phyloP scores from a whole-genome alignment of 2,888 invertebrate genomes.

The Auanema sp. region DNA sequence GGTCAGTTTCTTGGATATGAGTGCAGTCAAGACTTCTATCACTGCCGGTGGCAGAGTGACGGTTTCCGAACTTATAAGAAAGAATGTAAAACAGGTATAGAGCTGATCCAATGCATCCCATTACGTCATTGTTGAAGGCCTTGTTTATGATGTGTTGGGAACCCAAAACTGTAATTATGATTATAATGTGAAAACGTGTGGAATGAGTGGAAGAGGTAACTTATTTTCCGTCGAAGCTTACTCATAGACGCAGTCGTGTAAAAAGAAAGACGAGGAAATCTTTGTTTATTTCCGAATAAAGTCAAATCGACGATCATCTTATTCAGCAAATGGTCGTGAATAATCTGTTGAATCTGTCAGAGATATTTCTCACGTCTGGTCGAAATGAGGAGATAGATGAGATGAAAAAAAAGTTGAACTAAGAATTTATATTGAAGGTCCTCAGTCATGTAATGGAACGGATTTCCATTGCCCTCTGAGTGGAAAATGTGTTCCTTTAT shows the following conservation, averaged over 20 bases:
- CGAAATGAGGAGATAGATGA: neutral
- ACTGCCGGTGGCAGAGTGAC: conserved; percentile 61
- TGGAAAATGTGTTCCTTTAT: conserved; percentile 54
- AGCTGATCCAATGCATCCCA: neutral
- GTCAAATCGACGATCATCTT: neutral
- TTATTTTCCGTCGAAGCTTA: too few relatives aligned
- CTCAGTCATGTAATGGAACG: conserved; percentile 45
- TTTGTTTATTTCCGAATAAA: too few relatives aligned
- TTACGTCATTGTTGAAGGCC: too few relatives aligned
- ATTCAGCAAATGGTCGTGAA: neutral
- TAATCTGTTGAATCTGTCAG: conserved; percentile 1
- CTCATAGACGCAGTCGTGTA: too few relatives aligned
- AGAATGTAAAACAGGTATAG: conserved; percentile 46
- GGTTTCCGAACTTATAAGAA: conserved; percentile 62
- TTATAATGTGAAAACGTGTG: conserved; percentile 61
- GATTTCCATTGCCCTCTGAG: conserved; percentile 59
- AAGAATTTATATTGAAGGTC: conserved; percentile 19
- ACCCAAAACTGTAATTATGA: conserved; percentile 64
- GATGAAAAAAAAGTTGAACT: neutral
- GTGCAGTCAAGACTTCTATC: conserved; percentile 61
- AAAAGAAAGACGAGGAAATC: too few relatives aligned
- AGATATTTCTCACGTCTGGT: neutral
- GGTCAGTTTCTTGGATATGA: conserved; percentile 63
- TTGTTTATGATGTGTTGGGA: conserved; percentile 61
- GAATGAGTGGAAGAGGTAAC: conserved; percentile 31